Conservation (phyloP, 1,140 invertebrate genomes). For the Neodiprion virginianus region DNA sequence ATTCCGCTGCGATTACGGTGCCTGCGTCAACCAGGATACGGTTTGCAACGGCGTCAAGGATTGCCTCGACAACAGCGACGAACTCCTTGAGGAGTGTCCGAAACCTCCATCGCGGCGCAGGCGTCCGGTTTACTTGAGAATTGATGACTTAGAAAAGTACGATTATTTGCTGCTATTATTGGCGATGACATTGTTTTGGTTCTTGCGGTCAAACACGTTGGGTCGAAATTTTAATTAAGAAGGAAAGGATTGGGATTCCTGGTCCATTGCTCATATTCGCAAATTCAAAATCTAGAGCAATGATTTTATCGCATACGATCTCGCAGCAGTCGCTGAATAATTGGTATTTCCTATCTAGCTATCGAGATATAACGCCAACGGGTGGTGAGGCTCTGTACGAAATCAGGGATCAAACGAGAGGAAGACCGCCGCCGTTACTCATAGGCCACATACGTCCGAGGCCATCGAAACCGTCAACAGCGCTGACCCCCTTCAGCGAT, state of each 20-base stretch:
- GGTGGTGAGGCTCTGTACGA: no score
- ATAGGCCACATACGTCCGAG: neutral
- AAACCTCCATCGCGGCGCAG: neutral
- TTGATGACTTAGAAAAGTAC: neutral
- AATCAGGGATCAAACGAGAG: neutral
- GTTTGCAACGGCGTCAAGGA: conserved; percentile 67
- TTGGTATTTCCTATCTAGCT: no score
- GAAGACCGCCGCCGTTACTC: neutral
- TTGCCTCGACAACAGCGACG: conserved; percentile 77
- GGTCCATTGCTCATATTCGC: no score
- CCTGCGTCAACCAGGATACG: conserved; percentile 63
- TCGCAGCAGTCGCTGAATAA: no score
- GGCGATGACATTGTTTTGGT: neutral
- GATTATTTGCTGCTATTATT: neutral
- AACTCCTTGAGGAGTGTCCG: conserved; percentile 46
- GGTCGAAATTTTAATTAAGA: no score
- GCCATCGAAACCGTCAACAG: neutral
- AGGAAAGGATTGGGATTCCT: no score
- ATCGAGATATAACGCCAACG: no score
- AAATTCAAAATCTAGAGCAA: no score
- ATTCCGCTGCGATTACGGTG: conserved; percentile 68
- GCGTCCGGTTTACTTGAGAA: neutral
- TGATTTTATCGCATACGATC: no score
- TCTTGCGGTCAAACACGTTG: no score
- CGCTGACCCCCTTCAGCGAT: neutral